Percentiles rank a stretch among this genome's conserved stretches.
phyloP scores from a whole-genome alignment of 37 sponge, comb jelly and placozoan genomes.

The Oscarella lobularis region DNA sequence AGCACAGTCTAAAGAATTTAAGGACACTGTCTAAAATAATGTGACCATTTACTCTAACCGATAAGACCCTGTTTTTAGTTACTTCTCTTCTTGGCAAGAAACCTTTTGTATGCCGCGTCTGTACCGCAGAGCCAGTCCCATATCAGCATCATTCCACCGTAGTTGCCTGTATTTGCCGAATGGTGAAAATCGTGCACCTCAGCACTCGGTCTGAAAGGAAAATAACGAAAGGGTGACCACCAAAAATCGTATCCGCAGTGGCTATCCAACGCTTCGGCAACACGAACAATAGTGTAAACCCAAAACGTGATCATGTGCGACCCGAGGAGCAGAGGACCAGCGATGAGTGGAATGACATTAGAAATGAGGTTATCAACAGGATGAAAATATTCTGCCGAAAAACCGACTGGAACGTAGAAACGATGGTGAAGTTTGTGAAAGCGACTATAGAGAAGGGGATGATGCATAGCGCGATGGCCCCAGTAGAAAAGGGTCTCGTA shows the following conservation, averaged over 20 bases:
- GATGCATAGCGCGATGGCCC: constrained; percentile 37
- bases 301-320: constrained; percentile 22
- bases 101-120: too few relatives aligned
- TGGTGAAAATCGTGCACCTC: constrained; percentile 47
- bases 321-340: constrained; percentile 30
- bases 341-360: constrained; percentile 15
- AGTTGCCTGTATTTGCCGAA: too few relatives aligned
- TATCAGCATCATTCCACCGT: constrained; percentile 45
- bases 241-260: constrained; percentile 49
- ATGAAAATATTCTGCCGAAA: constrained; percentile 29
- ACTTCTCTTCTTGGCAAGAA: too few relatives aligned
- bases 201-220: constrained; percentile 56
- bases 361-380: constrained; percentile 21
- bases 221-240: constrained; percentile 59
- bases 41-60: too few relatives aligned
- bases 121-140: too few relatives aligned
- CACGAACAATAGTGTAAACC: constrained; percentile 23
- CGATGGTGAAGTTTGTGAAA: constrained; percentile 46
- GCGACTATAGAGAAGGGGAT: constrained; percentile 37
- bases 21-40: too few relatives aligned
- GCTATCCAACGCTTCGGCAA: constrained; percentile 23
- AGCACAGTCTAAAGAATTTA: too few relatives aligned
- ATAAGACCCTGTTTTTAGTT: too few relatives aligned
- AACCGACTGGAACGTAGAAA: constrained; percentile 18
- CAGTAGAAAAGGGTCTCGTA: constrained; percentile 48